Evolutionary conservation across 2,888 invertebrate genomes (phyloP), one percentile per base, ranked within the genome.

Genomic region (Pyrrhosoma nymphula): DNA sequence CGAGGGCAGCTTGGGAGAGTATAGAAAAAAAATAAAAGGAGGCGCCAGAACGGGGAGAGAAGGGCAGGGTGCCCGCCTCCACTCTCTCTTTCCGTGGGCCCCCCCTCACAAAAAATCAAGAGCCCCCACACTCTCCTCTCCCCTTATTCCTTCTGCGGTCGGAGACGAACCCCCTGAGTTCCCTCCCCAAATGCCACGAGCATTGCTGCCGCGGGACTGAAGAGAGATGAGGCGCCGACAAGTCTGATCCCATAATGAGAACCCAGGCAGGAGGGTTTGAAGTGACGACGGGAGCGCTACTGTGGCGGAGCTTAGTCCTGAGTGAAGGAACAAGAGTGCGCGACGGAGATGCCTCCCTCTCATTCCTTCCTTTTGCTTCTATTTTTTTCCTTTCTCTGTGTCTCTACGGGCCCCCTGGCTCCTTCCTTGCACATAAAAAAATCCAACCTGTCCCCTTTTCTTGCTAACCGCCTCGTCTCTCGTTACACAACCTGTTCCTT

Each of bases 221-320:
- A 82, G 82, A 82, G 82, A 82, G 82, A 82, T 82, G 82, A 82
- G 93, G 93, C 93, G 93, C 93, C 93, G 93, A 93, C 93, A 93
- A 69, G 93, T 93, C 93, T 93, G 93, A 93, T 93, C 93, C 93
- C 93, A 93, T 93, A 93, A 93, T 93, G 93, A 93, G 93, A 93
- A 93, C 93, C 93, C 93, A 26, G 63, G 69, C 91, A 56, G 63
- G 56, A 93, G 63, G 93, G 93, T 93, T 23, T 69, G 55, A 69
- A 60, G 91, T 91, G 93, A 75, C 39, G 75, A 75, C 39, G 47
- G 35, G 93, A 26, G 69, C 47, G 93, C 93, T 93, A 93, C 93
- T 93, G 93, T 93, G 93, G 69, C 93, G 47, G 35, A 69, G 69
- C 63, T 47, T 39, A 35, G 60, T 90, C 26, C 56, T 26, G 69